Percentiles rank a stretch among this genome's conserved stretches.
Evolutionary conservation across 2,888 invertebrate genomes (phyloP).

Genomic region (Monopis laevigella): DNA sequence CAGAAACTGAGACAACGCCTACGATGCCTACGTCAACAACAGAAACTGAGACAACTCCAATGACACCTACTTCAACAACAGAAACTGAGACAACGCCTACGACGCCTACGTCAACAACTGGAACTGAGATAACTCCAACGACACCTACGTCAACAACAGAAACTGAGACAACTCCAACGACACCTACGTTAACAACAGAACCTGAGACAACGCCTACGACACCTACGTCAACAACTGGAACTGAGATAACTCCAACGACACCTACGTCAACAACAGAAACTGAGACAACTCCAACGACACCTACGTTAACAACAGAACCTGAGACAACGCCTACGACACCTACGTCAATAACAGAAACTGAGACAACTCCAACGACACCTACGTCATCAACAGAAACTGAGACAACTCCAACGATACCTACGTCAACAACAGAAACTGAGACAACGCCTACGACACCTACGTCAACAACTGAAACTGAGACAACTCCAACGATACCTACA

Average conservation of each 20-base stretch:
- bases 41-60: constrained; percentile 10
- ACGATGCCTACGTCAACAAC: constrained; percentile 9
- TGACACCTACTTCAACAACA: constrained; percentile 10
- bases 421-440: not conserved
- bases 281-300: not conserved
- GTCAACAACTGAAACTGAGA: not conserved
- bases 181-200: not conserved
- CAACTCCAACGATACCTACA: constrained; percentile 13
- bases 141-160: constrained; percentile 1
- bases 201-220: not conserved
- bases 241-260: not conserved
- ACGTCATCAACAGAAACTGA: not conserved
- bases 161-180: too few species aligned
- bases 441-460: constrained; percentile 1
- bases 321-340: constrained; percentile 3
- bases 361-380: not conserved
- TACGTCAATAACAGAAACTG: constrained; percentile 9
- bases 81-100: constrained; percentile 13
- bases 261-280: not conserved
- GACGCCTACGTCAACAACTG: constrained; percentile 3
- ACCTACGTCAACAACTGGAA: constrained; percentile 1
- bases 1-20: constrained; percentile 5
- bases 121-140: not conserved
- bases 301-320: not conserved
- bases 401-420: not conserved